Percentiles rank a stretch among this genome's conserved stretches.
Conservation (phyloP, 1,140 invertebrate species). For the Uloborus diversus region DNA sequence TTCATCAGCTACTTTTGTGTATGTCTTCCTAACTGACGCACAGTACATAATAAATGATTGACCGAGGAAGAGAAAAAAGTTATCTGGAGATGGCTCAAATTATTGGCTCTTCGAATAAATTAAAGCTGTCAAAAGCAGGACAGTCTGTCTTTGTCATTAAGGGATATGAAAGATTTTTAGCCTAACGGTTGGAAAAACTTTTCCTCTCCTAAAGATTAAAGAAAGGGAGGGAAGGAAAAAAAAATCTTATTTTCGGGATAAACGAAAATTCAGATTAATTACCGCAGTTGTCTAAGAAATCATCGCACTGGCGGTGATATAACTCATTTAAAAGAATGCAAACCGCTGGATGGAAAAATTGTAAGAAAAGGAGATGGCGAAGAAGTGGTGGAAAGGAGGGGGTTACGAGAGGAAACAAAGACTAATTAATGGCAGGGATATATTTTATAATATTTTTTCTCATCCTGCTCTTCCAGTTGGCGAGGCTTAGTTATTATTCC, state of each 20-base stretch:
- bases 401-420: constrained; percentile 47
- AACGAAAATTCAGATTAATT: constrained; percentile 58
- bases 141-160: constrained; percentile 55
- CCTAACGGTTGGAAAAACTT: constrained; percentile 55
- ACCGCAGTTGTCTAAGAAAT: constrained; percentile 55
- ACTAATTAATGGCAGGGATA: constrained; percentile 54
- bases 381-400: no score
- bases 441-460: constrained; percentile 51
- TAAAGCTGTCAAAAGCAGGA: constrained; percentile 46
- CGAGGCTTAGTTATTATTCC: constrained; percentile 53
- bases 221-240: constrained; percentile 14
- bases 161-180: constrained; percentile 56
- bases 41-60: constrained; percentile 56
- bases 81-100: constrained; percentile 47
- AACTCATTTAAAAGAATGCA: constrained; percentile 57
- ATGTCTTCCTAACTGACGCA: constrained; percentile 26
- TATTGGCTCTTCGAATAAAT: constrained; percentile 55
- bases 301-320: constrained; percentile 52
- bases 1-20: constrained; percentile 38
- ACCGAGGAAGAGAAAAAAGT: constrained; percentile 52
- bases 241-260: constrained; percentile 55
- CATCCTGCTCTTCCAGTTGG: constrained; percentile 39
- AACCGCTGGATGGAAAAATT: constrained; percentile 42
- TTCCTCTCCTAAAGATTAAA: constrained; percentile 34
- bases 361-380: constrained; percentile 53